Evolutionary conservation across 2,113 vertebrate species (phyloP).

Genomic region (Labeo catla): DNA sequence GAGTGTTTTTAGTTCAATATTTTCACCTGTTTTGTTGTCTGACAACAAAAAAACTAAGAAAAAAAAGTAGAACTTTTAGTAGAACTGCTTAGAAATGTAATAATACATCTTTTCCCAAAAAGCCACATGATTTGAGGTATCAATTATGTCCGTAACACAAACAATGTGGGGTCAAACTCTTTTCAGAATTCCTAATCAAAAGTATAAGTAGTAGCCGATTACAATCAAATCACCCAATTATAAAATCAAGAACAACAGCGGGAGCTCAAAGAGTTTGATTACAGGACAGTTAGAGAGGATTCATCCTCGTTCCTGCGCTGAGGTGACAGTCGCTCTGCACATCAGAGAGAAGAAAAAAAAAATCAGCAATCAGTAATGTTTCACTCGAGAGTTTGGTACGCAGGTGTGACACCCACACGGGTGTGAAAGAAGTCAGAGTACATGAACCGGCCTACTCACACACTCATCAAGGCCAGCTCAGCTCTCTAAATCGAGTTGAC

Average conservation of each 20-base stretch:
- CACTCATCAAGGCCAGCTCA: neutral
- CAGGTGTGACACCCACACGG: conserved; percentile 32
- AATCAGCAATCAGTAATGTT: neutral
- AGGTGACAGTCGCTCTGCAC: neutral
- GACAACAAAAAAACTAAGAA: neutral
- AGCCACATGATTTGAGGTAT: neutral
- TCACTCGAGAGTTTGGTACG: neutral
- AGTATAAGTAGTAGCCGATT: neutral
- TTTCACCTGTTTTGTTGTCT: neutral
- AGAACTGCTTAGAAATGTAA: neutral
- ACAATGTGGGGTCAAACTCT: neutral
- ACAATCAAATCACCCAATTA: conserved; percentile 14
- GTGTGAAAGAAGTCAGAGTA: conserved; percentile 30
- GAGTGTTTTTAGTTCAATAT: neutral
- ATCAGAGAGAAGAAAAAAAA: neutral
- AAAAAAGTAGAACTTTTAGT: neutral
- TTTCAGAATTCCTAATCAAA: neutral
- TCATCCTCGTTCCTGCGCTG: neutral
- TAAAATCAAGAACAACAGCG: neutral
- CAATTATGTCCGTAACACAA: neutral
- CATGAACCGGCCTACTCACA: neutral
- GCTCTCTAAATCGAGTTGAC: neutral
- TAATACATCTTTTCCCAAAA: neutral
- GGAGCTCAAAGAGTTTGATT: conserved; percentile 8
- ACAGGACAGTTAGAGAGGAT: neutral